Base-by-base conservation (phyloP, 2,797 vertebrate species). In the Cephalopachus bancanus region DNA sequence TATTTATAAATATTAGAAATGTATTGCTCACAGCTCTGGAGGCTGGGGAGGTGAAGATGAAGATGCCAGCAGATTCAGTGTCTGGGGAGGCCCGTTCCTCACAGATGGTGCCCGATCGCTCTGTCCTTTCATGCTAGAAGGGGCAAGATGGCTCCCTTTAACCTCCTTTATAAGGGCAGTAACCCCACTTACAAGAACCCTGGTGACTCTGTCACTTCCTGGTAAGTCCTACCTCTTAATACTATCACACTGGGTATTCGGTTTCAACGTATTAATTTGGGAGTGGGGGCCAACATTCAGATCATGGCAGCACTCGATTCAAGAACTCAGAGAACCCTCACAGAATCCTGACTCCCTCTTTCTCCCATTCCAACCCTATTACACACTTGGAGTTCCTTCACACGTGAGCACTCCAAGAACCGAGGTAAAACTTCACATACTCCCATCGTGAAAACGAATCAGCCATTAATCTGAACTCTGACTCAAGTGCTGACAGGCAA, bases 361-460 rank as follows among this genome's bases (percentile, higher is more conserved):
- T 3, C 64, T n/a, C 33, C 49, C 8, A 0, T 22, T 15, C 57
- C 80, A 24, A 5, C n/a, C 22, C 57, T 26, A 4, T 59, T 15
- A 28, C 7, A 14, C 9, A 26, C 9, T 57, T 28, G 28, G 28
- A 55, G 37, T 60, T 78, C 26, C 55, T 37, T 87, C 51, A 26
- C n/a, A 44, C 0, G 0, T 12, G 1, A 22, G 1, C 1, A 64
- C 24, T 33, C 71, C 11, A 53, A 30, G 64, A 24, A 67, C 44
- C 19, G 8, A 11, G 15, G 62, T 20, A n/a, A 83, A 37, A 44
- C 16, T 69, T 65, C 22, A 26, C 15, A n/a, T 37, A 65, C 19
- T 67, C 19, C 16, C 28, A 24, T 30, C 53, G 3, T 62, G 53
- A 90, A 87, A 67, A 60, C 9, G 1, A 67, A 64, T 15, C 53